These are phyloP conservation scores for Atractosteus spatula DNA, from an alignment of 2,113 vertebrate species.

Conservation along the genomic window DNA sequence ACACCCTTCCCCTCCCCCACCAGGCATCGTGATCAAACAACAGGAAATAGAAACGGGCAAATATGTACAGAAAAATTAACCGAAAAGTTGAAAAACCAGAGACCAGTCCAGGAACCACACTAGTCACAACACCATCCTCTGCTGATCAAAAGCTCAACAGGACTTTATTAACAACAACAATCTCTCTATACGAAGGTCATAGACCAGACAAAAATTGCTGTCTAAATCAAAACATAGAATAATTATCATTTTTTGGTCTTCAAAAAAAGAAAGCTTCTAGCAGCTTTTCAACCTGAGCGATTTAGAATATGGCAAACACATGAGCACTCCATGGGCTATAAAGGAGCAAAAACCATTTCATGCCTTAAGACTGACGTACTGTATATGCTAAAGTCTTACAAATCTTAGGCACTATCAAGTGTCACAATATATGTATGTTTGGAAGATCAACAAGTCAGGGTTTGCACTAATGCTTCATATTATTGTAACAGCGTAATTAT, in stretches of 20 bases:
- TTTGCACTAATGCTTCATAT: too few relatives aligned
- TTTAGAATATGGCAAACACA: too few relatives aligned
- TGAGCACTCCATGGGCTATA: too few relatives aligned
- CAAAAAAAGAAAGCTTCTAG: background rate
- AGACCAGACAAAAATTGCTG: constrained; percentile 37
- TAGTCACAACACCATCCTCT: constrained; percentile 20
- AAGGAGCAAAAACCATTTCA: too few relatives aligned
- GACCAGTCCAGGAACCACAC: constrained; percentile 18
- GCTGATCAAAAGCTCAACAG: constrained; percentile 34
- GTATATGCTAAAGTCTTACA: too few relatives aligned
- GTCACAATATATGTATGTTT: too few relatives aligned
- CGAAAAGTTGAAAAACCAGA: constrained; percentile 5
- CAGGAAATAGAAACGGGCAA: constrained; percentile 37
- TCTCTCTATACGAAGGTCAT: constrained; percentile 30
- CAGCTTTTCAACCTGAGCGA: too few relatives aligned
- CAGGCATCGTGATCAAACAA: constrained; percentile 19
- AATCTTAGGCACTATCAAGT: too few relatives aligned
- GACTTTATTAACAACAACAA: too few relatives aligned
- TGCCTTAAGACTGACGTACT: too few relatives aligned
- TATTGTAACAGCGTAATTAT: too few relatives aligned
- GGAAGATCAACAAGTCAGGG: too few relatives aligned
- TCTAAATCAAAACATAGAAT: constrained; percentile 34
- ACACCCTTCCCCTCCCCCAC: background rate
- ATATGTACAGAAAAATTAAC: constrained; percentile 32
- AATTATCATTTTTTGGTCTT: constrained; percentile 34